These are phyloP conservation scores for Cephalopholis sonnerati DNA, from an alignment of 2,113 vertebrate species.

Conservation along the genomic window DNA sequence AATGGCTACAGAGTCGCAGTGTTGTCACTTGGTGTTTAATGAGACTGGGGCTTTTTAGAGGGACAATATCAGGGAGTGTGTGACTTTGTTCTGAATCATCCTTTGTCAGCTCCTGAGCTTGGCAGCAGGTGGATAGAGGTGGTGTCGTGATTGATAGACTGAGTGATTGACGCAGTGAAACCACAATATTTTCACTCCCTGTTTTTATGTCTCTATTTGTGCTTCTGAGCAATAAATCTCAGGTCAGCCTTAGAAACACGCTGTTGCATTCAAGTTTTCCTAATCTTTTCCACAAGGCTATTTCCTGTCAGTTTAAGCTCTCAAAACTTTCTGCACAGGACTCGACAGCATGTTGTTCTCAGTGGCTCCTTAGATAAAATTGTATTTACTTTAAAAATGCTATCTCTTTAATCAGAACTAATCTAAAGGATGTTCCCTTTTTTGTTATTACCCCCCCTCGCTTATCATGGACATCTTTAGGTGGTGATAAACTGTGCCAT, in stretches of 20 bases:
- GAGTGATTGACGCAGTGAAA: not conserved
- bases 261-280: not conserved
- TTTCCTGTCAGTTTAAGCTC: not conserved
- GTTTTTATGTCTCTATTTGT: not conserved
- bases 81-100: not conserved
- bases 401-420: not conserved
- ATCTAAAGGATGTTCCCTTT: not conserved
- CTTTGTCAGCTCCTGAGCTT: not conserved
- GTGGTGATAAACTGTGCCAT: constrained; percentile 99
- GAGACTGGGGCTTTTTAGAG: not conserved
- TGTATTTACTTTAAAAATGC: not conserved
- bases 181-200: not conserved
- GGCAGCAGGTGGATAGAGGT: not conserved
- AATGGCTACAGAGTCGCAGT: not conserved
- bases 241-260: not conserved
- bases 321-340: not conserved
- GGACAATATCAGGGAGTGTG: not conserved
- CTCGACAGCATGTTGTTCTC: not conserved
- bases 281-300: not conserved
- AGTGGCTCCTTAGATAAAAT: not conserved
- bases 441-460: too few species aligned
- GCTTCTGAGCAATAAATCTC: not conserved
- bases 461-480: constrained; percentile 74
- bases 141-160: not conserved
- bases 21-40: not conserved